Percentiles rank a stretch among this genome's conserved stretches.
phyloP scores from a whole-genome alignment of 2,797 vertebrate genomes.

The Paramormyrops hopkinsi region DNA sequence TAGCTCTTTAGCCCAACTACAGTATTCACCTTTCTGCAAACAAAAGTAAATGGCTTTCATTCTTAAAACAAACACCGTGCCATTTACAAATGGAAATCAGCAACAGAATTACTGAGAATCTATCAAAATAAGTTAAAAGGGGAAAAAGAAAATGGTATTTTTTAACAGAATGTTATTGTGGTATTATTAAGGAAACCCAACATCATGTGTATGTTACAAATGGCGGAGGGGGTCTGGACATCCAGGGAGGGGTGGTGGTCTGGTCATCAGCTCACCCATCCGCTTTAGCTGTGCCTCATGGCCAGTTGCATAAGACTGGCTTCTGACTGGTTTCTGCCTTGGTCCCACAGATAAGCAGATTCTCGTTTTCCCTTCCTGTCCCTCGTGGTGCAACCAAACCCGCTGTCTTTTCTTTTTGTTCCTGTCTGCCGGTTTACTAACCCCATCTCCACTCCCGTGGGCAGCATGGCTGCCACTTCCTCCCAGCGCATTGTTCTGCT shows the following conservation, averaged over 20 bases:
- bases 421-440: not conserved
- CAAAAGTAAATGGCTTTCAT: not conserved
- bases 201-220: not conserved
- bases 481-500: not conserved
- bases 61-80: not conserved
- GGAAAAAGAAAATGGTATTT: not conserved
- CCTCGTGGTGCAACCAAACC: not conserved
- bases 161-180: not conserved
- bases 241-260: not conserved
- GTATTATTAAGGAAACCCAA: not conserved
- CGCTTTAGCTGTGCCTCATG: not conserved
- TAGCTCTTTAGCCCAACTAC: not conserved
- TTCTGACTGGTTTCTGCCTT: not conserved
- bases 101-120: not conserved
- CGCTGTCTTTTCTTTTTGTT: not conserved
- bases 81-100: not conserved
- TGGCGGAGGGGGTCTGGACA: not conserved
- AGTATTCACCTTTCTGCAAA: not conserved
- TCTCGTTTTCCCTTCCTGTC: not conserved
- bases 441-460: not conserved
- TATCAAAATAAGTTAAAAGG: not conserved
- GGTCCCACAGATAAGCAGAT: not conserved
- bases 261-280: not conserved
- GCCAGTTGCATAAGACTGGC: not conserved
- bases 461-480: not conserved